phyloP scores from a whole-genome alignment of 2,113 vertebrate genomes.

The Apodemus sylvaticus region DNA sequence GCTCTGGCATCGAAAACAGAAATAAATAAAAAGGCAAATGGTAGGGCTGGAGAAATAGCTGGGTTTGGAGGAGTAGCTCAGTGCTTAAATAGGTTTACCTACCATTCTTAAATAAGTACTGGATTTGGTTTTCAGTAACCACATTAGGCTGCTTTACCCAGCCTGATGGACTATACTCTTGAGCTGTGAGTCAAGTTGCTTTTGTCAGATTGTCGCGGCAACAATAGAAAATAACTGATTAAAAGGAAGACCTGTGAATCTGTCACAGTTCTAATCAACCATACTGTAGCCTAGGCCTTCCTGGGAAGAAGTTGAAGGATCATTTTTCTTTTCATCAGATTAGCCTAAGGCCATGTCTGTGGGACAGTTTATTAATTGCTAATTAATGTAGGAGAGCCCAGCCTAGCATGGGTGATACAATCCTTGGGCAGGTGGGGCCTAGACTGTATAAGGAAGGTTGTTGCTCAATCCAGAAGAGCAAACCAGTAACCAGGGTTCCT shows the following conservation, averaged over 20 bases:
- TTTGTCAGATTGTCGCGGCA: background rate
- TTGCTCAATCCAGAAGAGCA: background rate
- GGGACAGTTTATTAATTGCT: background rate
- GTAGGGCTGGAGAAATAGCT: background rate
- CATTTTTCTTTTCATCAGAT: background rate
- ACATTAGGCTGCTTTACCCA: background rate
- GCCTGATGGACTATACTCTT: background rate
- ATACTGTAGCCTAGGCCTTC: background rate
- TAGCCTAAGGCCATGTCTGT: background rate
- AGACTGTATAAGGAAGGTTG: background rate
- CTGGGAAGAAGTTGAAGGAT: too few species aligned
- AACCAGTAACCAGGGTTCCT: background rate
- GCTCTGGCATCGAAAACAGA: too few species aligned
- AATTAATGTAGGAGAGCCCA: background rate
- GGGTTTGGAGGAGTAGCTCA: background rate
- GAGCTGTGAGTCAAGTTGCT: background rate
- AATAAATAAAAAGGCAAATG: background rate
- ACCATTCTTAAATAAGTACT: background rate
- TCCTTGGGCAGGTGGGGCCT: background rate
- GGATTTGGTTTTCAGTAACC: background rate
- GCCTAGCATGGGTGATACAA: background rate
- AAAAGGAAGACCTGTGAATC: background rate
- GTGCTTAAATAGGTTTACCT: background rate
- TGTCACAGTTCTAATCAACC: background rate
- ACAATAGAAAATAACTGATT: background rate